These are phyloP conservation scores for Drosophila insularis DNA, from an alignment of 1,140 invertebrate species.

Conservation along the genomic window DNA sequence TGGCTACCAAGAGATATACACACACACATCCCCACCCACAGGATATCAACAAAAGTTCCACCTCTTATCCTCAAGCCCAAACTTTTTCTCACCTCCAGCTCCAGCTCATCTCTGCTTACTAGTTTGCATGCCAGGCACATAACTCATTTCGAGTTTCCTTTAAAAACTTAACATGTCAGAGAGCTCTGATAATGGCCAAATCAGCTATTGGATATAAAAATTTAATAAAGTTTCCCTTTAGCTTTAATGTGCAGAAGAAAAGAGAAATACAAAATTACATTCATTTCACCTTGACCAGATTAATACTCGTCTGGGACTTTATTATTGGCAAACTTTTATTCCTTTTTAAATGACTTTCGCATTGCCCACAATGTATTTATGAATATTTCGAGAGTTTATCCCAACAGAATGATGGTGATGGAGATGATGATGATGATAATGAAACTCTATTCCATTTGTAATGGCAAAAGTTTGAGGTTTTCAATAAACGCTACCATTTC, in stretches of 20 bases:
- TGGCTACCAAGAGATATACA: neutral
- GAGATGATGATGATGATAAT: neutral
- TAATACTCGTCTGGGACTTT: slow-evolving; percentile 5
- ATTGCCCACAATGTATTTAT: slow-evolving; percentile 30
- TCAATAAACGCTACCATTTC: slow-evolving; percentile 40
- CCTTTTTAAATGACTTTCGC: slow-evolving; percentile 35
- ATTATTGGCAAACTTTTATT: slow-evolving; percentile 58
- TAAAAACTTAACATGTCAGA: slow-evolving; percentile 32
- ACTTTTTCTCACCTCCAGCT: slow-evolving; percentile 30
- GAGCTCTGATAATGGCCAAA: slow-evolving; percentile 26
- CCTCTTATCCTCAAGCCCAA: slow-evolving; percentile 17
- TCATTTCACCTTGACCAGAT: slow-evolving; percentile 34
- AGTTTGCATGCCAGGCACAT: slow-evolving; percentile 62
- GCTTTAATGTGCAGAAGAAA: slow-evolving; percentile 25
- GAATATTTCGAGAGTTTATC: slow-evolving; percentile 29
- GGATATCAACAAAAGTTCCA: neutral
- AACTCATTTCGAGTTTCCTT: slow-evolving; percentile 54
- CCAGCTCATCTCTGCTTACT: slow-evolving; percentile 12
- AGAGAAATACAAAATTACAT: slow-evolving; percentile 12
- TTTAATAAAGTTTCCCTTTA: slow-evolving; percentile 21
- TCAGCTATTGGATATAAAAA: slow-evolving; percentile 14
- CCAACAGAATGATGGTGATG: neutral
- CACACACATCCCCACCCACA: neutral
- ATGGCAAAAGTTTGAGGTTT: neutral
- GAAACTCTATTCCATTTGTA: neutral